Conservation (phyloP, 2,113 vertebrate genomes). For the Oreocharis arfaki region DNA sequence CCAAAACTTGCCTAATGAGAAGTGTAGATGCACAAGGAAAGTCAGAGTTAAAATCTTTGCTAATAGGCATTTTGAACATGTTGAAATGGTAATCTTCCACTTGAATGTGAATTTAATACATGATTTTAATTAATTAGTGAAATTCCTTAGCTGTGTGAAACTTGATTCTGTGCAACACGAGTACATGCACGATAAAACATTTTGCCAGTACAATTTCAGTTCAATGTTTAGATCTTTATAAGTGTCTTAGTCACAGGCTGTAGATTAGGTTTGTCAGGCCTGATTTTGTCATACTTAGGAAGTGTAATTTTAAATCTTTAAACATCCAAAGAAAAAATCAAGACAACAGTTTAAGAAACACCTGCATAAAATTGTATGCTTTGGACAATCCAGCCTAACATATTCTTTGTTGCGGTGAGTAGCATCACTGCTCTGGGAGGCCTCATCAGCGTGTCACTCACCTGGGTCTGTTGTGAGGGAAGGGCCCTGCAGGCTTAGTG, state of each 20-base stretch:
- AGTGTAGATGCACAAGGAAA: neutral
- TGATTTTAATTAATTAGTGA: neutral
- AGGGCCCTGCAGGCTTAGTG: neutral
- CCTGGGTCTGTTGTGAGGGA: neutral
- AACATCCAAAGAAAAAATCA: neutral
- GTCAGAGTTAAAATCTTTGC: neutral
- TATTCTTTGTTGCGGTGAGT: neutral
- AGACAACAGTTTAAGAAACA: neutral
- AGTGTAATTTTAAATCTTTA: neutral
- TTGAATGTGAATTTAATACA: neutral
- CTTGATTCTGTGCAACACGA: neutral
- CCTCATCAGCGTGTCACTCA: neutral
- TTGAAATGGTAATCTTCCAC: neutral
- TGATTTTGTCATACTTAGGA: neutral
- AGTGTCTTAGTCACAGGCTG: neutral
- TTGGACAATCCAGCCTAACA: neutral
- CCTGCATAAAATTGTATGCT: neutral
- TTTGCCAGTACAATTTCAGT: neutral
- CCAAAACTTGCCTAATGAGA: neutral
- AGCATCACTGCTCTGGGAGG: neutral
- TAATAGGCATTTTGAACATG: neutral
- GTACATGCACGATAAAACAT: accelerated
- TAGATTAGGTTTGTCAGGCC: neutral
- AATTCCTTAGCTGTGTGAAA: neutral
- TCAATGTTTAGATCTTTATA: neutral